Base-by-base conservation (phyloP, 1,140 invertebrate genomes). In the Halictus rubicundus region DNA sequence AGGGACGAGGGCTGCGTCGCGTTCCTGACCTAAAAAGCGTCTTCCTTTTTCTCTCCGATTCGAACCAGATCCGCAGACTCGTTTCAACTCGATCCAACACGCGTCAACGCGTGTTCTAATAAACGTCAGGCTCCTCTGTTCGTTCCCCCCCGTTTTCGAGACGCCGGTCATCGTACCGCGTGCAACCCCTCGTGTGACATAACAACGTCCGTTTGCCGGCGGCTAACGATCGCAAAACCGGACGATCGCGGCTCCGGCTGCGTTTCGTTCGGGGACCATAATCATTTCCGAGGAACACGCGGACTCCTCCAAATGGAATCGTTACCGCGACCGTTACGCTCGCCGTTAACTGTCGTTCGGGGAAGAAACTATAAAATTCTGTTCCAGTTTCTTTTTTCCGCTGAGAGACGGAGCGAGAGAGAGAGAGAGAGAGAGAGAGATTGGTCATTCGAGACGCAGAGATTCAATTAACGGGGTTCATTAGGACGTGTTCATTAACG, bases 11-110 rank as follows among this genome's bases (percentile, higher is more conserved):
- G 71, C 75, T 83, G 77, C 71, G 23, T 39, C 46, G 78, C 57
- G 82, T 85, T 85, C 83, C 83, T 85, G 83, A 84, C 78, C 82
- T 80, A 83, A 76, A 84, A 84, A 84, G 25, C 16, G 25, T 61
- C 78, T 80, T 85, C 83, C 68, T 85, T 61, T 65, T 80, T 71
- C 69, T 32, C 32, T 32, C 5, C 32, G 32, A 32, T 32, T 32
- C 32, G 32, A 32, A 32, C 32, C 32, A 32, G 32, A 32, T 32
- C 32, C 1, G 32, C 32, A 32, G 32, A 32, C 71, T 59, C 8
- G 23, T 39, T 21, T 61, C 12, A 25, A 21, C 68, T 57, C 78
- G 78, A 49, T 42, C 39, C 39, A 8, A 8, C 14, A 16, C 57
- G 8, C 6, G 25, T 61, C 9, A 39, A 16, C 27, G 61, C 19